These are phyloP conservation scores for Bos indicus DNA, from an alignment of 2,113 vertebrate species.

Conservation along the genomic window DNA sequence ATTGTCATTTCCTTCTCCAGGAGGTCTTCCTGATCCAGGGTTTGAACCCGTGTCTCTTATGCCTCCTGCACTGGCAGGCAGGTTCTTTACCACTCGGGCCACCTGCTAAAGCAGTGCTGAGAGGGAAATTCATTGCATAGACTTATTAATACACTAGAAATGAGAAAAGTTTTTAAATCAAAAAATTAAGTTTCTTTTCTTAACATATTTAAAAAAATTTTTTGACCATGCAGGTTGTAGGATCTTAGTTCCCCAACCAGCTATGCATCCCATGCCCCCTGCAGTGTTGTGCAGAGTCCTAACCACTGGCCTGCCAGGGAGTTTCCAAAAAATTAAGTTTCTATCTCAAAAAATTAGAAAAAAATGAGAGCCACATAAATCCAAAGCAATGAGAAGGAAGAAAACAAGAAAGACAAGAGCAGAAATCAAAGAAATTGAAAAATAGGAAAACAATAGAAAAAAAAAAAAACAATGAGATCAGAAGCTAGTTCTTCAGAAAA, in stretches of 20 bases:
- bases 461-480: background rate
- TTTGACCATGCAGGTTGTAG: accelerated
- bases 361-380: background rate
- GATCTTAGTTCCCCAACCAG: background rate
- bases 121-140: background rate
- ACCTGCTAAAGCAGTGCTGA: background rate
- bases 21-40: background rate
- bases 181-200: background rate
- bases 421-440: background rate
- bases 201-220: background rate
- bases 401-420: background rate
- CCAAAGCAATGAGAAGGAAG: background rate
- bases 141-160: background rate
- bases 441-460: background rate
- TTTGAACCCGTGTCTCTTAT: background rate
- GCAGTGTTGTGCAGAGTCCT: background rate
- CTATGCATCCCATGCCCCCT: accelerated
- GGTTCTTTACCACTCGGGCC: background rate
- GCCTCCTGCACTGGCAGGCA: background rate
- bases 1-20: background rate
- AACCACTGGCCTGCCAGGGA: background rate
- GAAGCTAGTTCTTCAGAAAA: background rate
- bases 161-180: background rate
- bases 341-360: background rate
- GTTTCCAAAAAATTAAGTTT: background rate